These are phyloP conservation scores for Rhea americana DNA, from an alignment of 2,113 vertebrate genomes.

Conservation along the genomic window DNA sequence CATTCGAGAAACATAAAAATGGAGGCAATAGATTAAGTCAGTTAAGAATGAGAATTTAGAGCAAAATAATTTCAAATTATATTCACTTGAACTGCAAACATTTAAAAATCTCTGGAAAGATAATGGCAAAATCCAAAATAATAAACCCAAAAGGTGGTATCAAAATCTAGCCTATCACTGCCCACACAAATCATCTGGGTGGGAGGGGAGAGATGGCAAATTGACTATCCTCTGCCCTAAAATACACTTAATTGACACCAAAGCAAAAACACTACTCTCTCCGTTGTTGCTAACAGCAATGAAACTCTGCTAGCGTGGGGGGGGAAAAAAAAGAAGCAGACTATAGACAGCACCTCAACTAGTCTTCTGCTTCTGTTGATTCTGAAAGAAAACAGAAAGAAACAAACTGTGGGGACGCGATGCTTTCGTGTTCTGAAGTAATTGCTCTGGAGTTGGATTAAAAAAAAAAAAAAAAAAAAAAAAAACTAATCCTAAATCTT, in stretches of 20 bases:
- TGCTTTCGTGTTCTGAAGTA: background rate
- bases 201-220: fast-evolving
- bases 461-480: background rate
- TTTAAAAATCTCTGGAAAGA: background rate
- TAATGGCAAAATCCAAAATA: background rate
- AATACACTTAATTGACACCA: background rate
- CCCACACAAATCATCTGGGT: background rate
- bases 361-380: background rate
- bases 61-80: background rate
- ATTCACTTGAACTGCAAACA: background rate
- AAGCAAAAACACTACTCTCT: background rate
- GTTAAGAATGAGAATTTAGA: background rate
- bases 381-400: background rate
- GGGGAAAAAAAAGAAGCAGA: background rate
- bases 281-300: background rate
- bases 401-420: background rate
- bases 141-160: background rate
- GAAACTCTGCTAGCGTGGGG: background rate
- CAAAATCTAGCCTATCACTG: background rate
- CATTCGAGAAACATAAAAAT: background rate
- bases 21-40: background rate
- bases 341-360: background rate
- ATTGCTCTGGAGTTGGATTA: background rate
- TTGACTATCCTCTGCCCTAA: background rate
- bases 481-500: background rate